These are phyloP conservation scores for Himalopsyche tibetana DNA, from an alignment of 2,888 invertebrate species.

Conservation along the genomic window DNA sequence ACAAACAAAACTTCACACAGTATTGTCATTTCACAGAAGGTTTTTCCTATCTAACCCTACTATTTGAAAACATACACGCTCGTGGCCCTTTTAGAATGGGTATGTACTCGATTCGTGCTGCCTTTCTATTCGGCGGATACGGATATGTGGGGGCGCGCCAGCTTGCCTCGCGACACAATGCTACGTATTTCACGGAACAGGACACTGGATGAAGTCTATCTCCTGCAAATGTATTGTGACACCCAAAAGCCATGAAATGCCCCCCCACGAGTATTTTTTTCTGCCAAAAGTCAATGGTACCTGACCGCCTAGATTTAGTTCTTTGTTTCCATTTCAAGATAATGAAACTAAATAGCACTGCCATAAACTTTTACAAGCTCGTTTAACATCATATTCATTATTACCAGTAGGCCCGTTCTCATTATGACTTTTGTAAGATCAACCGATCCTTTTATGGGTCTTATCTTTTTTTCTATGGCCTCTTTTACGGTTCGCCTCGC, in stretches of 20 bases:
- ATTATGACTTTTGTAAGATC: conserved; percentile 60
- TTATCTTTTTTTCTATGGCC: conserved; percentile 51
- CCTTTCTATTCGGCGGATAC: too few relatives aligned
- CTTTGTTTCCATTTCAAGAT: conserved; percentile 23
- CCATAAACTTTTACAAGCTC: conserved; percentile 63
- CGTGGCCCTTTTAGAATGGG: background rate
- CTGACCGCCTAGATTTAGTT: conserved; percentile 27
- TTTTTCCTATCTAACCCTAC: too few relatives aligned
- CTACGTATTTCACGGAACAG: conserved; percentile 48
- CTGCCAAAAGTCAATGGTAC: background rate
- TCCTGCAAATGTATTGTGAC: background rate
- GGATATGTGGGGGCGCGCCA: background rate
- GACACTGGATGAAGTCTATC: conserved; percentile 19
- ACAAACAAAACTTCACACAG: too few relatives aligned
- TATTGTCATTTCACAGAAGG: too few relatives aligned
- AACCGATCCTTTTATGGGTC: conserved; percentile 46
- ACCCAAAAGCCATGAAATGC: background rate
- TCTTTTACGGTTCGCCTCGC: conserved; percentile 51
- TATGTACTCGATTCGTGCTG: background rate
- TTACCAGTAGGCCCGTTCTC: conserved; percentile 50
- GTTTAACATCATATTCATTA: conserved; percentile 49
- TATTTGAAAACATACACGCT: background rate
- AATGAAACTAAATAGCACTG: conserved; percentile 51
- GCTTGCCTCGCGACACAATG: conserved; percentile 41
- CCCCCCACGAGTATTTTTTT: conserved; percentile 31